Conservation (phyloP, 2,113 vertebrate genomes). For the Lepus europaeus region DNA sequence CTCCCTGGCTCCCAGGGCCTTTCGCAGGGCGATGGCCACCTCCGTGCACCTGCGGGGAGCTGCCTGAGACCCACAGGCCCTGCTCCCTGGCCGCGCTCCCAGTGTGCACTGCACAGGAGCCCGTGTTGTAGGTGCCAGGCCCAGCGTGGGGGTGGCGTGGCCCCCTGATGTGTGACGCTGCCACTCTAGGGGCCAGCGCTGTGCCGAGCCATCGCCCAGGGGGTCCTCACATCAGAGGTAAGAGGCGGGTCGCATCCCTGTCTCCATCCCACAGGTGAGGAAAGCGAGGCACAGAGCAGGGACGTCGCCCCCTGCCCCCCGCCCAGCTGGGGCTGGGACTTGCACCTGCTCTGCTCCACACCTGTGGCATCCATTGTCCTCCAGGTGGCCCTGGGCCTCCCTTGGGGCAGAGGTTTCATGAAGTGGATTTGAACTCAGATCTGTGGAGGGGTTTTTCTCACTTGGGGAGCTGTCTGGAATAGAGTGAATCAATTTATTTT, state of each 20-base stretch:
- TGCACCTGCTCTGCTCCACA: no score
- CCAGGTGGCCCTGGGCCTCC: background rate
- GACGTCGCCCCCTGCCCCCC: no score
- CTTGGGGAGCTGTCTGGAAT: background rate
- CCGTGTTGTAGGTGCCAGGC: background rate
- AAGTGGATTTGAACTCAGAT: background rate
- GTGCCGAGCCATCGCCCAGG: background rate
- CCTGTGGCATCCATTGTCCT: rapidly evolving
- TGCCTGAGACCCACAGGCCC: rapidly evolving
- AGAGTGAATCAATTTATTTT: no score
- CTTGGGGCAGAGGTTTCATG: background rate
- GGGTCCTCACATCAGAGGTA: background rate
- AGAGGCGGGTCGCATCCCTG: no score
- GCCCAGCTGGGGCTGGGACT: rapidly evolving
- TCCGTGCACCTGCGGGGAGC: no score
- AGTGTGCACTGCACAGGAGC: rapidly evolving
- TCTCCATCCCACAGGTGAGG: background rate
- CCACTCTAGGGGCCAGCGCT: rapidly evolving
- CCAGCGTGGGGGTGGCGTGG: no score
- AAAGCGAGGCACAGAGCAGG: background rate
- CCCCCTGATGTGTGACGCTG: rapidly evolving
- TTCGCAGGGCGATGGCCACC: background rate
- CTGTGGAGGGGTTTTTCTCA: background rate
- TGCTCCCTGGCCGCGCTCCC: background rate
- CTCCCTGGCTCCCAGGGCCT: background rate